A percentile compares a stretch with the other conserved stretches of the same genome.
Conservation (phyloP, 1,140 invertebrate species). For the Drosophila pectinifera region DNA sequence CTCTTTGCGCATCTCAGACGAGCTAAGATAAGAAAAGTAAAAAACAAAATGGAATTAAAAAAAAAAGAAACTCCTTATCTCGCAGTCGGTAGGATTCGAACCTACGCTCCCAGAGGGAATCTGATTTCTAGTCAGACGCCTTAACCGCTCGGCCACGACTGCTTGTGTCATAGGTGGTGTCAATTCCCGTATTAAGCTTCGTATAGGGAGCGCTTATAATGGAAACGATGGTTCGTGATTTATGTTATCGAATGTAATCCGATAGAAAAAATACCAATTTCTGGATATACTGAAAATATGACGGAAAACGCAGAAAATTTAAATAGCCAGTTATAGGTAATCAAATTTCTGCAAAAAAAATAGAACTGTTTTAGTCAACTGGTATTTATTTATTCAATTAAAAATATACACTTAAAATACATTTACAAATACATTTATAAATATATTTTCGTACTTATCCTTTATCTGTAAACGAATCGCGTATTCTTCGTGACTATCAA, state of each 20-base stretch:
- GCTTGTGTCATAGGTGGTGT: slow-evolving; percentile 62
- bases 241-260: neutral
- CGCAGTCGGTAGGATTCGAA: slow-evolving; percentile 94
- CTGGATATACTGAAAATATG: neutral
- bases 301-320: too few relatives aligned
- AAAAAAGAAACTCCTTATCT: neutral
- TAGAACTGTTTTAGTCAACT: slow-evolving; percentile 6
- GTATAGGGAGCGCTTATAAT: neutral
- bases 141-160: slow-evolving; percentile 94
- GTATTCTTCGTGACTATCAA: slow-evolving; percentile 27
- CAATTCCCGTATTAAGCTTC: neutral
- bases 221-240: neutral
- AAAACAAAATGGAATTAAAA: neutral
- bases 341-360: neutral
- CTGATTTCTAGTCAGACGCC: slow-evolving; percentile 94
- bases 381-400: slow-evolving; percentile 33
- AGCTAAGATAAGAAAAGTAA: neutral
- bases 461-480: slow-evolving; percentile 35
- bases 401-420: slow-evolving; percentile 48
- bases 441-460: slow-evolving; percentile 19
- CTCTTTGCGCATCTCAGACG: too few relatives aligned
- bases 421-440: slow-evolving; percentile 53
- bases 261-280: neutral
- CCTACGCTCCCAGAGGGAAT: slow-evolving; percentile 88
- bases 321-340: too few relatives aligned